Evolutionary conservation across 2,113 vertebrate genomes (phyloP), one percentile per base, ranked within the genome.

Genomic region (Collichthys lucidus): DNA sequence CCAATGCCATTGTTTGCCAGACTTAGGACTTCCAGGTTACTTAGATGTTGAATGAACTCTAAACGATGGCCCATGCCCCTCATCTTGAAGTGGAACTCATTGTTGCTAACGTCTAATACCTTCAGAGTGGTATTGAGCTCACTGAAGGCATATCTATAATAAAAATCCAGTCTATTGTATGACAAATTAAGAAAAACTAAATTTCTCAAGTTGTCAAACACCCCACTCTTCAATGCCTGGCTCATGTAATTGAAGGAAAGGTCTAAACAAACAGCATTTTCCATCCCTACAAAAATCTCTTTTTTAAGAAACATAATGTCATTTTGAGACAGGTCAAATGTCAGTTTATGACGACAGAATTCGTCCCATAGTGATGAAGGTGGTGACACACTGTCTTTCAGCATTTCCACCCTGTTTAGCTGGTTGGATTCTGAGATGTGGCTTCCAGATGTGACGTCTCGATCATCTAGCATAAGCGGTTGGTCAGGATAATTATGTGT

Each of bases 211-310:
- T 4, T 35, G 2, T 20, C 1, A 78, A 96, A 96, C 20, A 91
- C 50, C 0, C 72, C 82, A 1, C 75, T 57, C 24, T 74, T 92
- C 55, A 96, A 63, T 15, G 94, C 42, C 65, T 96, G 94, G 67
- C 90, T 96, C 77, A 96, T 94, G 82, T 96, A 96, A 86, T 96
- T 96, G 72, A 85, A 92, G 29, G 95, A 96, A 80, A 96, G 86
- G 83, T 96, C 93, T 57, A 96, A 86, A 83, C 96, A 96, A 53
- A 92, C 88, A 15, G 80, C 90, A 2, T 93, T 80, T 49, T 95
- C 96, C 93, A 96, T 93, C 44, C 94, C 95, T 57, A 56, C 35
- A 62, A 96, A 95, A 35, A 92, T 72, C 4, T 69, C 46, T 70
- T 84, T 26, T 19, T 87, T 84, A 8, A 96, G 64, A 65, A 71